Conservation (phyloP, 1,140 invertebrate species). For the Drosophila tristis region DNA sequence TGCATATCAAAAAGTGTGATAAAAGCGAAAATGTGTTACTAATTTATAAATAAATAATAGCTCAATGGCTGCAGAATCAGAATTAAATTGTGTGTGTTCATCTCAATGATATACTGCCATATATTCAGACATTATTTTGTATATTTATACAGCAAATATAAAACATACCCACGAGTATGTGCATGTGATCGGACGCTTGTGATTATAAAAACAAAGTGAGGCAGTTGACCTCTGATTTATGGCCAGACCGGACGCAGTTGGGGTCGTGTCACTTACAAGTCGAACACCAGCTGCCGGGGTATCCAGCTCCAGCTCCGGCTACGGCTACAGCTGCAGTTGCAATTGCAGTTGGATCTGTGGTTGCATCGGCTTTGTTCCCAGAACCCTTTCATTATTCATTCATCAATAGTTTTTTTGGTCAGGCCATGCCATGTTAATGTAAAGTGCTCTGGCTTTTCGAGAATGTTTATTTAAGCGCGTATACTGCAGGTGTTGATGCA, state of each 20-base stretch:
- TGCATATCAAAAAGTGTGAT: too few species aligned
- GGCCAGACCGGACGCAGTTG: slow-evolving; percentile 12
- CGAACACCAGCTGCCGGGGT: slow-evolving; percentile 17
- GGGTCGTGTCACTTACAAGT: slow-evolving; percentile 53
- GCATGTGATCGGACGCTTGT: slow-evolving; percentile 39
- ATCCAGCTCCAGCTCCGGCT: neutral
- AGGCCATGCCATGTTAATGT: slow-evolving; percentile 45
- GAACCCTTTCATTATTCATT: slow-evolving; percentile 63
- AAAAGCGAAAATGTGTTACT: too few species aligned
- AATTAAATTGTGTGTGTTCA: slow-evolving; percentile 6
- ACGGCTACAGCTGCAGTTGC: neutral
- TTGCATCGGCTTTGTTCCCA: slow-evolving; percentile 54
- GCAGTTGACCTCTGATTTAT: slow-evolving; percentile 55
- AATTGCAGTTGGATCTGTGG: slow-evolving; percentile 38
- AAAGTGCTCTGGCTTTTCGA: slow-evolving; percentile 46
- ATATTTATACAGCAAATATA: slow-evolving; percentile 17
- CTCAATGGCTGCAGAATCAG: neutral
- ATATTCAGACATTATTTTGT: slow-evolving; percentile 32
- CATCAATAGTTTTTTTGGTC: slow-evolving; percentile 54
- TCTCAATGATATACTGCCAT: neutral
- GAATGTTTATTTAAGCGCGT: slow-evolving; percentile 51
- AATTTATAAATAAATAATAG: neutral
- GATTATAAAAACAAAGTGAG: slow-evolving; percentile 37
- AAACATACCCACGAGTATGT: slow-evolving; percentile 7
- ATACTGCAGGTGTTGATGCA: slow-evolving; percentile 73